Base-by-base conservation (phyloP, 2,113 vertebrate species). In the Anser brachyrhynchus region DNA sequence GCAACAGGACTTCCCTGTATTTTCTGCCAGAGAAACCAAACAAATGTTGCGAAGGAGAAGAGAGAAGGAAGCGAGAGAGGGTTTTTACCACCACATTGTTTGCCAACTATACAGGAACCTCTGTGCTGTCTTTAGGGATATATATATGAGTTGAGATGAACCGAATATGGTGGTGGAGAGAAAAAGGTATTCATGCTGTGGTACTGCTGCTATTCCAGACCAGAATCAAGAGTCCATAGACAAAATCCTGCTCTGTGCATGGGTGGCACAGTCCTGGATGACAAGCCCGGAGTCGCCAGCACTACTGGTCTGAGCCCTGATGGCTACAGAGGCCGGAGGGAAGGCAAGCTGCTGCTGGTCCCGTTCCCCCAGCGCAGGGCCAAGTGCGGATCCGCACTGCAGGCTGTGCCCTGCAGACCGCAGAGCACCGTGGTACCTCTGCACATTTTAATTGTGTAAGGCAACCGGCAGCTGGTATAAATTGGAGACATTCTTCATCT, bases 401-500 rank as follows among this genome's bases (percentile, higher is more conserved):
- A 41, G 26, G 26, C 44, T 70, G 44, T 18, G 44, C 49, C 39
- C 75, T 66, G 85, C 59, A 20, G 59, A 15, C 11, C 1, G 0
- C 2, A 21, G 72, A 71, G n/a, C 31, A 29, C 39, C 35, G 85
- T 9, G 43, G 64, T 10, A 22, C 39, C 29, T 22, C 64, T 33
- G 67, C 37, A 37, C 35, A 8, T 58, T 80, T 89, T 29, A 58
- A 62, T 41, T 51, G 67, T 51, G 59, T 69, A 20, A 90, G n/a
- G 49, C 59, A 83, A n/a, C 41, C 35, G 72, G 62, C 71, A 92
- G 71, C 83, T 88, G 46, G 6, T 55, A 3, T 11, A 33, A 74
- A 62, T 33, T 46, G n/a, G 46, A 92, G 37, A 77, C 79, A 77
- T 67, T 51, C 41, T 77, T 95, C 85, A 90, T 73, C 41, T 94